These are phyloP conservation scores for Xanthia togata DNA, from an alignment of 2,888 invertebrate genomes.

Conservation along the genomic window DNA sequence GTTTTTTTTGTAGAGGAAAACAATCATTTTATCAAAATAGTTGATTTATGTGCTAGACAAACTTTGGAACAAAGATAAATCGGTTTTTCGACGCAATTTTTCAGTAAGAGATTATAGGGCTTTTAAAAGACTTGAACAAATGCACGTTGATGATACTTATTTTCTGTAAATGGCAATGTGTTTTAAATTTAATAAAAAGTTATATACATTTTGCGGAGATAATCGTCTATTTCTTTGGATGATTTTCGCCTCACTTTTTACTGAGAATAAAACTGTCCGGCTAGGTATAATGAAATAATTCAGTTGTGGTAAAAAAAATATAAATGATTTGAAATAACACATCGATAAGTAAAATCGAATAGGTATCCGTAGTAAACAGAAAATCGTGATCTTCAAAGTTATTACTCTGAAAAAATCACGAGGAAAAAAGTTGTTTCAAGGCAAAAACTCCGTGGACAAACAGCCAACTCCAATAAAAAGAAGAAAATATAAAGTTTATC, in stretches of 20 bases:
- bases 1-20: too few species aligned
- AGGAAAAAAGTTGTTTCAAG: not conserved
- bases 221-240: not conserved
- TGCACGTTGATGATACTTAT: too few species aligned
- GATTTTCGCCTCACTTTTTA: not conserved
- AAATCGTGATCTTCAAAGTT: not conserved
- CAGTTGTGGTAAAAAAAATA: not conserved
- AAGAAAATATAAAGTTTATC: not conserved
- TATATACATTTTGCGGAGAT: not conserved
- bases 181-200: too few species aligned
- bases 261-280: not conserved
- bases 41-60: too few species aligned
- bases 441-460: not conserved
- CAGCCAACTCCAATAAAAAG: not conserved
- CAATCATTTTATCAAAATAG: too few species aligned
- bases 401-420: not conserved
- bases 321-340: not conserved
- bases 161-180: too few species aligned
- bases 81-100: too few species aligned
- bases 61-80: too few species aligned
- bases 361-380: not conserved
- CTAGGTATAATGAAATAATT: not conserved
- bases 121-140: too few species aligned
- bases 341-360: not conserved
- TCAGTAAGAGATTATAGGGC: too few species aligned